These are phyloP conservation scores for Cephalopterus ornatus DNA, from an alignment of 2,113 vertebrate species.

Conservation along the genomic window DNA sequence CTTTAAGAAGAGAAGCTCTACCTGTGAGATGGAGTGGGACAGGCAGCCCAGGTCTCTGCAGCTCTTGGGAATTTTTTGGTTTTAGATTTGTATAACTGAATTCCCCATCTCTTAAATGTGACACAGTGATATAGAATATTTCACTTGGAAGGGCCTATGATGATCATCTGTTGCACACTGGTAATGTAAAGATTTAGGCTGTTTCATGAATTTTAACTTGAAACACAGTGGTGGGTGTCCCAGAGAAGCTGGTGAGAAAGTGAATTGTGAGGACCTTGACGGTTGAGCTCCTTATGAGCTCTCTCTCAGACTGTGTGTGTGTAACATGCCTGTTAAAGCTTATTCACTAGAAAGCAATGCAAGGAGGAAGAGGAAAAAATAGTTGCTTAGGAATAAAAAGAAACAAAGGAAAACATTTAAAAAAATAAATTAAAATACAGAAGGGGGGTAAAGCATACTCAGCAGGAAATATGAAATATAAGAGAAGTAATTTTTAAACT, in stretches of 20 bases:
- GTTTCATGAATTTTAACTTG: not conserved
- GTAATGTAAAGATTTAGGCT: not conserved
- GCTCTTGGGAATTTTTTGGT: not conserved
- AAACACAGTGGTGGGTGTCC: not conserved
- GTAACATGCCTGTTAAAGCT: accelerated
- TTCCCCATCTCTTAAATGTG: not conserved
- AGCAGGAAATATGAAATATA: not conserved
- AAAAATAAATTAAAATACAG: not conserved
- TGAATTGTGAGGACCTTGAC: not conserved
- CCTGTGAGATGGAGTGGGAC: not conserved
- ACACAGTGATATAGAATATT: not conserved
- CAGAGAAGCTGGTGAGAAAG: not conserved
- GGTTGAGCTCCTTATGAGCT: not conserved
- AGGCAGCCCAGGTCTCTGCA: accelerated
- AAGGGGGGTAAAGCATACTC: not conserved
- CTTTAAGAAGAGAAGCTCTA: not conserved
- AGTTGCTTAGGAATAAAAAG: not conserved
- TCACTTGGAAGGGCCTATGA: not conserved
- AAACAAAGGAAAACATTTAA: not conserved
- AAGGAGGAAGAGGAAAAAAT: not conserved
- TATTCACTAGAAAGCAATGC: not conserved
- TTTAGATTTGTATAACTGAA: not conserved
- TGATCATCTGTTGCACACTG: accelerated
- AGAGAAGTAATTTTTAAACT: not conserved
- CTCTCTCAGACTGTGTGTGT: not conserved